A percentile compares a stretch with the other conserved stretches of the same genome.
These are phyloP conservation scores for Willowsia nigromaculata DNA, from an alignment of 2,888 invertebrate genomes.

Conservation along the genomic window DNA sequence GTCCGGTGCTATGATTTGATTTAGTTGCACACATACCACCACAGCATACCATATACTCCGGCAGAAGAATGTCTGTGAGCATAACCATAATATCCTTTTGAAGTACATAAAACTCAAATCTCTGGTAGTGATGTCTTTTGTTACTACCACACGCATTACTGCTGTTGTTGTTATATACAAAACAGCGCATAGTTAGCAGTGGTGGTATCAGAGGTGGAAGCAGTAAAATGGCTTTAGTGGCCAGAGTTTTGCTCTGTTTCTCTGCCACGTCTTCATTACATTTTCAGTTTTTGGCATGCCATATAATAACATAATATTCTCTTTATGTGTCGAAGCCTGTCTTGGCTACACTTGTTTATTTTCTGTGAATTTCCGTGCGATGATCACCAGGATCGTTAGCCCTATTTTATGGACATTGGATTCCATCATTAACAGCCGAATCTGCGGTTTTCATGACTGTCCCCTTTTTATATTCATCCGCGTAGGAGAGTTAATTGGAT, in stretches of 20 bases:
- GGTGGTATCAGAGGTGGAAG: neutral
- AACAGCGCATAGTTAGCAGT: neutral
- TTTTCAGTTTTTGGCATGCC: conserved; percentile 46
- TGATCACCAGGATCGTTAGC: conserved; percentile 53
- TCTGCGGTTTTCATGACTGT: conserved; percentile 71
- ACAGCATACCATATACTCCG: neutral
- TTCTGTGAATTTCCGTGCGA: conserved; percentile 48
- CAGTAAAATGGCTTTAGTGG: neutral
- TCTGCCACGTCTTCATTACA: conserved; percentile 52
- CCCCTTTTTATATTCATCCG: conserved; percentile 41
- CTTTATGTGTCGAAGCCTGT: conserved; percentile 2
- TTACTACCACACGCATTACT: neutral
- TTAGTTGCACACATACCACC: conserved; percentile 29
- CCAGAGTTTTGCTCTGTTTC: neutral
- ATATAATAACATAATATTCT: conserved; percentile 29
- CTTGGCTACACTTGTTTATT: conserved; percentile 23
- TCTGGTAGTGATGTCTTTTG: conserved; percentile 3
- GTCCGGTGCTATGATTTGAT: conserved; percentile 63
- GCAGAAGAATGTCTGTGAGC: neutral
- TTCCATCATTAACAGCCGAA: conserved; percentile 72
- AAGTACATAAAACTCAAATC: conserved; percentile 37
- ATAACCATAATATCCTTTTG: conserved; percentile 18
- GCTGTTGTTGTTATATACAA: neutral
- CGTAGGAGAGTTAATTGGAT: conserved; percentile 66
- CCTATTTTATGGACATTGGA: conserved; percentile 71